Conservation (phyloP, 1,140 invertebrate genomes). For the Apis mellifera region Amel_HAv3.1 CM009934.2:12183501-12184000, state of each 20-base stretch:
- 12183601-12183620: not conserved
- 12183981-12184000: not conserved
- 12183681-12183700: slow-evolving; percentile 40
- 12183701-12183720: slow-evolving; percentile 57
- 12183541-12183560: slow-evolving; percentile 9
- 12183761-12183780: slow-evolving; percentile 32
- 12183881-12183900: slow-evolving; percentile 73
- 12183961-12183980: not conserved
- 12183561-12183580: not conserved
- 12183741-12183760: slow-evolving; percentile 54
- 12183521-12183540: not conserved
- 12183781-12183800: slow-evolving; percentile 26
- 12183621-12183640: not conserved
- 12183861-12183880: slow-evolving; percentile 70
- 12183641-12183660: not conserved
- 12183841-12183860: slow-evolving; percentile 62
- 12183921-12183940: slow-evolving; percentile 72
- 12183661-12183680: slow-evolving; percentile 58
- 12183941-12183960: slow-evolving; percentile 56
- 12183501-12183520: not conserved
- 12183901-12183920: slow-evolving; percentile 72
- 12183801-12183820: slow-evolving; percentile 31
- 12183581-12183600: not conserved
- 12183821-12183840: slow-evolving; percentile 35
- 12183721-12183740: slow-evolving; percentile 62